A percentile compares a stretch with the other conserved stretches of the same genome.
Conservation (phyloP, 2,113 vertebrate genomes). For the Cynoglossus semilaevis region DNA sequence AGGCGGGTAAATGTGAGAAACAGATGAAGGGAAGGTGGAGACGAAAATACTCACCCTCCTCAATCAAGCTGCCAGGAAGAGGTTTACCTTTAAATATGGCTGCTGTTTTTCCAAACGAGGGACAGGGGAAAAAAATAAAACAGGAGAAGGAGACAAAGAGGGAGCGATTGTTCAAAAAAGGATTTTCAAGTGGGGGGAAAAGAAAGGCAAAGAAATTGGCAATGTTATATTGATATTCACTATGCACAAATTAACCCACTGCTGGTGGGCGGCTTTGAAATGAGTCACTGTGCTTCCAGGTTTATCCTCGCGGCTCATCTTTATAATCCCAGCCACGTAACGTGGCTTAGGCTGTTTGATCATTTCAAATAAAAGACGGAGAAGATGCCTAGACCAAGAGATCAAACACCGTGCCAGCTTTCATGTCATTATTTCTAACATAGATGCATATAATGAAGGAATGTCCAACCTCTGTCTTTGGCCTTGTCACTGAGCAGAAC, state of each 20-base stretch:
- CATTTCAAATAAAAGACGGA: constrained; percentile 6
- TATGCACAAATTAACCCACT: constrained; percentile 16
- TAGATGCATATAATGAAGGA: not conserved
- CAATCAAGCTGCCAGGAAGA: constrained; percentile 65
- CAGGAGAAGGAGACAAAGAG: not conserved
- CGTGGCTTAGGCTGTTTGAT: constrained; percentile 9
- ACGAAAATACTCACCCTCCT: constrained; percentile 62
- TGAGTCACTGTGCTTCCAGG: constrained; percentile 27
- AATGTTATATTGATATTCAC: constrained; percentile 28
- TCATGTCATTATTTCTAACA: no score
- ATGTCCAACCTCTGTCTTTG: constrained; percentile 87
- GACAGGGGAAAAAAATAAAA: constrained; percentile 22
- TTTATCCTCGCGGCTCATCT: constrained; percentile 29
- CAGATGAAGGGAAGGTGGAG: constrained; percentile 11
- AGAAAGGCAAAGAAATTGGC: no score
- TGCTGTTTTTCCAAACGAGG: constrained; percentile 58
- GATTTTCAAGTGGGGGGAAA: no score
- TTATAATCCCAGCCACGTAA: constrained; percentile 32
- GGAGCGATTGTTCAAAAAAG: no score
- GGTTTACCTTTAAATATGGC: constrained; percentile 74
- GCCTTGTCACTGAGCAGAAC: constrained; percentile 97
- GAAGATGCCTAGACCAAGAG: no score
- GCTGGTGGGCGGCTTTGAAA: constrained; percentile 30
- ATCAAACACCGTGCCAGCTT: no score
- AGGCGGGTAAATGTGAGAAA: not conserved